phyloP scores from a whole-genome alignment of 37 sponge, comb jelly and placozoan species.

The Cliona cf. orientalis region DNA sequence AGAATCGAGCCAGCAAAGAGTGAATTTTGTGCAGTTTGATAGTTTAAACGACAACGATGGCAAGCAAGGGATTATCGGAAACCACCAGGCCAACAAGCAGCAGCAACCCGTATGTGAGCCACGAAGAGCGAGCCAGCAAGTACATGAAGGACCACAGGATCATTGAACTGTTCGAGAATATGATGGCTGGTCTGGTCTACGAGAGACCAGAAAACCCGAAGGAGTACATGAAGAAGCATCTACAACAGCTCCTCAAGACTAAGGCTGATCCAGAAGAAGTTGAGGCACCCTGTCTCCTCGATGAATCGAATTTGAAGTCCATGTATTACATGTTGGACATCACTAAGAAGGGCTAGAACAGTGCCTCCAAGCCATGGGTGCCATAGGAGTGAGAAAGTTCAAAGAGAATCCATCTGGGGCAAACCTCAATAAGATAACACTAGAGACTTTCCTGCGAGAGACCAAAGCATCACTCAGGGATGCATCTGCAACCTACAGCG shows the following conservation, averaged over 20 bases:
- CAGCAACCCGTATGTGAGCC: no score
- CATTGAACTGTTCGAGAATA: constrained; percentile 83
- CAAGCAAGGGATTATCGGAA: no score
- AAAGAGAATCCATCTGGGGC: constrained; percentile 70
- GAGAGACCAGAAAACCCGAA: constrained; percentile 80
- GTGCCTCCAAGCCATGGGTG: constrained; percentile 83
- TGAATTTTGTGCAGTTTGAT: no score
- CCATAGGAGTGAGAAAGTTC: constrained; percentile 63
- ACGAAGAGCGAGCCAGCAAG: constrained; percentile 31
- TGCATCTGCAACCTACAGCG: constrained; percentile 60
- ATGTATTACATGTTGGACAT: constrained; percentile 93
- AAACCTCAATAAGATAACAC: constrained; percentile 58
- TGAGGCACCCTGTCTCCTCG: constrained; percentile 74
- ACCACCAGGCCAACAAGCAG: no score
- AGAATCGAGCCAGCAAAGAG: no score
- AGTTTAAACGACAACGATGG: no score
- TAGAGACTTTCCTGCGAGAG: constrained; percentile 82
- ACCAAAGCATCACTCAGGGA: constrained; percentile 54
- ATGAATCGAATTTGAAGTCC: constrained; percentile 82
- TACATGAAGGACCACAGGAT: constrained; percentile 87
- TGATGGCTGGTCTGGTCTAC: constrained; percentile 84
- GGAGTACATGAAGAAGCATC: constrained; percentile 72
- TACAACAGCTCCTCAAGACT: constrained; percentile 70
- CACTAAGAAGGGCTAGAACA: constrained; percentile 80
- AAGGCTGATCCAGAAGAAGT: constrained; percentile 35